Percentiles rank a stretch among this genome's conserved stretches.
These are phyloP conservation scores for Patiria pectinifera DNA, from an alignment of 53 echinoderm and acorn worm genomes.

Conservation along the genomic window DNA sequence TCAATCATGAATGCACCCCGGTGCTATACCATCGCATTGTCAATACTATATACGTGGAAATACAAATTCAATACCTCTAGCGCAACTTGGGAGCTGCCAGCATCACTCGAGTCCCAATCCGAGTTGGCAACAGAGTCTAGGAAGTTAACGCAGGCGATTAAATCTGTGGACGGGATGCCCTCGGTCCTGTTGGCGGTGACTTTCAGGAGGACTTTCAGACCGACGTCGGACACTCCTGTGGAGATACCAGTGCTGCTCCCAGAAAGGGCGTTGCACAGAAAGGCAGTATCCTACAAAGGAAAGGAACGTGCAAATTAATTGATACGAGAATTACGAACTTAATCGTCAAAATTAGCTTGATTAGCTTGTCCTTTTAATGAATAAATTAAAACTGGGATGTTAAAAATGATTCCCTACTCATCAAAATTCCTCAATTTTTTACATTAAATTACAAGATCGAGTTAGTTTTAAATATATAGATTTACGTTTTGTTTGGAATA, in stretches of 20 bases:
- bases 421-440: no score
- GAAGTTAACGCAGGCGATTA: slow-evolving; percentile 19
- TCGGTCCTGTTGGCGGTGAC: slow-evolving; percentile 7
- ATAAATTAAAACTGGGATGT: no score
- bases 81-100: background rate
- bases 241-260: background rate
- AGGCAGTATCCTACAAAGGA: slow-evolving; percentile 8
- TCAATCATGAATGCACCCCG: no score
- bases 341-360: no score
- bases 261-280: slow-evolving; percentile 10
- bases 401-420: no score
- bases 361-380: no score
- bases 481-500: no score
- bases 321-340: no score
- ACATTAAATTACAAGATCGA: no score
- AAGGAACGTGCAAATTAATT: no score
- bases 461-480: no score
- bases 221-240: background rate
- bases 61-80: slow-evolving; percentile 10
- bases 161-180: background rate
- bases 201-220: slow-evolving; percentile 14
- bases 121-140: background rate
- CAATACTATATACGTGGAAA: background rate
- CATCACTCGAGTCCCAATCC: slow-evolving; percentile 3
- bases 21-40: no score